Percentiles rank a stretch among this genome's conserved stretches.
These are phyloP conservation scores for Equus przewalskii DNA, from an alignment of 2,113 vertebrate species.

Conservation along the genomic window DNA sequence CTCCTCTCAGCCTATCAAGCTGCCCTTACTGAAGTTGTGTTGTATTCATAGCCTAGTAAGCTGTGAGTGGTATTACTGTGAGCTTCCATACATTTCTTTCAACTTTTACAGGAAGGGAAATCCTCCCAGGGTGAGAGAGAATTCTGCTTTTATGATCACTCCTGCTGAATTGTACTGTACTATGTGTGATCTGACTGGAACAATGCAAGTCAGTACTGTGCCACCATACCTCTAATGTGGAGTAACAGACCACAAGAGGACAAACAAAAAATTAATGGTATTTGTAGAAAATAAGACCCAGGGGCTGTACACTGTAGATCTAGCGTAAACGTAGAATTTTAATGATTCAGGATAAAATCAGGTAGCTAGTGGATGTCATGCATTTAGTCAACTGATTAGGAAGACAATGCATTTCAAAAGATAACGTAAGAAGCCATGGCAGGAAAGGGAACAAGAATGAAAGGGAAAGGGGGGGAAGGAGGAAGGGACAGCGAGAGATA, in stretches of 20 bases:
- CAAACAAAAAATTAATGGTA: not conserved
- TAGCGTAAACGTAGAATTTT: not conserved
- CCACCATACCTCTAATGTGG: not conserved
- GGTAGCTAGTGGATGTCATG: not conserved
- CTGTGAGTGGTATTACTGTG: constrained; percentile 41
- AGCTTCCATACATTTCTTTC: constrained; percentile 63
- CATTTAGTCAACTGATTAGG: not conserved
- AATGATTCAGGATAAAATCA: not conserved
- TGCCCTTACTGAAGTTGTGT: constrained; percentile 28
- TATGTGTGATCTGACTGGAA: constrained; percentile 48
- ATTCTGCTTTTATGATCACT: constrained; percentile 67
- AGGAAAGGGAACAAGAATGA: not conserved
- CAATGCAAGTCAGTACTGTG: not conserved
- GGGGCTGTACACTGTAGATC: not conserved
- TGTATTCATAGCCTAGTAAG: constrained; percentile 78
- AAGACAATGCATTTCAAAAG: not conserved
- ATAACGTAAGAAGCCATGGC: not conserved
- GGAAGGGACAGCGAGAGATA: not conserved
- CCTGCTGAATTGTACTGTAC: constrained; percentile 30
- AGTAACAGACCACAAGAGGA: constrained; percentile 25
- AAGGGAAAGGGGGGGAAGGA: not conserved
- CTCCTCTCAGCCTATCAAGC: not conserved
- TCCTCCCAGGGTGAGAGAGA: constrained; percentile 65
- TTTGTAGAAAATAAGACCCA: constrained; percentile 3
- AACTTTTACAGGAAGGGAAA: constrained; percentile 53